A percentile compares a stretch with the other conserved stretches of the same genome.
Evolutionary conservation across 1,140 invertebrate species (phyloP).

Genomic region (Zaprionus kolodkinae): DNA sequence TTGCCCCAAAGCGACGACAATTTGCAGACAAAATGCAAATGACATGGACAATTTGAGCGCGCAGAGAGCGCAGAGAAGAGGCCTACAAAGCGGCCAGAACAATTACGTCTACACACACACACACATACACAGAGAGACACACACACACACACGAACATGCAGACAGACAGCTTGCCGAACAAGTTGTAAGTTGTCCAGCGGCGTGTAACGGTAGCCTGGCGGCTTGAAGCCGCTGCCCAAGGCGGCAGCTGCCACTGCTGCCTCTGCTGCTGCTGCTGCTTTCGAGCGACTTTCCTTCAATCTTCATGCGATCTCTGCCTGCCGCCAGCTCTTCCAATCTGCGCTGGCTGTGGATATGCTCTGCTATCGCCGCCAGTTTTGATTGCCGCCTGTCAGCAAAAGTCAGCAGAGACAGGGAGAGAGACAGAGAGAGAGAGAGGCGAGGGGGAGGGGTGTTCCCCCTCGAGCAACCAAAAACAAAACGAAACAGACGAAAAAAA

Average conservation of each 20-base stretch:
- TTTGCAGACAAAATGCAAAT: slow-evolving; percentile 80
- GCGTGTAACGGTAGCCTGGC: slow-evolving; percentile 42
- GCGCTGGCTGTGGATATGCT: slow-evolving; percentile 12
- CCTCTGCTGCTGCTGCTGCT: slow-evolving; percentile 8
- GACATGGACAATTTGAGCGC: slow-evolving; percentile 62
- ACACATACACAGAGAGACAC: slow-evolving; percentile 24
- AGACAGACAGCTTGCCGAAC: slow-evolving; percentile 19
- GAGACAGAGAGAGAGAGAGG: neutral
- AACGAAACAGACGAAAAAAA: slow-evolving; percentile 20
- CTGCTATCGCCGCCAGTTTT: slow-evolving; percentile 44
- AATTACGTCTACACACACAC: slow-evolving; percentile 34
- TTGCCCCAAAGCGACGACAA: slow-evolving; percentile 67
- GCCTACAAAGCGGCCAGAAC: slow-evolving; percentile 47
- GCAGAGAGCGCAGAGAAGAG: slow-evolving; percentile 1
- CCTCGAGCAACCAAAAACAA: slow-evolving; percentile 36
- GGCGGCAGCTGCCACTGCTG: slow-evolving; percentile 11
- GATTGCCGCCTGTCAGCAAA: slow-evolving; percentile 52
- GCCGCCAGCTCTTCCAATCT: slow-evolving; percentile 6
- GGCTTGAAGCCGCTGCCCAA: slow-evolving; percentile 17
- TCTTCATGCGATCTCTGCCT: slow-evolving; percentile 1
- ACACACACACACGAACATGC: slow-evolving; percentile 22
- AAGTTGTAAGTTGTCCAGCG: slow-evolving; percentile 27
- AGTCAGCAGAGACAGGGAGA: neutral
- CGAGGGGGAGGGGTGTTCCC: slow-evolving; percentile 18
- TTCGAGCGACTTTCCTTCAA: slow-evolving; percentile 35